Base-by-base conservation (phyloP, 2,888 invertebrate species). In the Drosophila paranaensis region DNA sequence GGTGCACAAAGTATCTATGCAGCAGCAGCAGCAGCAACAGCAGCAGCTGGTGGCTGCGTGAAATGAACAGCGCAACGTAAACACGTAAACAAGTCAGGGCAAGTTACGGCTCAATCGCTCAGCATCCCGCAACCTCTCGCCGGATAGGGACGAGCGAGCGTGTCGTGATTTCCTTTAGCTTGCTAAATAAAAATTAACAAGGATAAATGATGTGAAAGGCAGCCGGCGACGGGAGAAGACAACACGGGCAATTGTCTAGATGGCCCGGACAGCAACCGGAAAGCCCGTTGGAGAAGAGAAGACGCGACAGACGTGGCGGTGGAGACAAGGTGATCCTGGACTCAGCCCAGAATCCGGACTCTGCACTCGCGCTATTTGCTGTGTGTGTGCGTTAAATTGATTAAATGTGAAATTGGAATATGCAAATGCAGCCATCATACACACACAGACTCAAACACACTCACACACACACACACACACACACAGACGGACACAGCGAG, bases 121-220 rank as follows among this genome's bases (percentile, higher is more conserved):
- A 85, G 73, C 53, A 53, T 53, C 37, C 50, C 60, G 40, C 25
- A 57, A n/a, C n/a, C 14, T 33, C 30, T 35, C 60, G 51, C 51
- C 35, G 51, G 53, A 71, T 54, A 40, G 20, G 50, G 62, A 74
- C 48, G 63, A 20, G 74, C 46, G 39, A 73, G 67, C 68, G 25
- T 64, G 69, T 71, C 63, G 67, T 74, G 85, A 74, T 65, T 81
- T 72, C 69, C 56, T 65, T 70, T 56, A 66, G 71, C 73, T 69
- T 62, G 68, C 85, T 84, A 79, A 85, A 84, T 77, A 88, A 88
- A 88, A 88, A 88, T 88, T 89, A 90, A 90, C 90, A 90, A 90
- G 90, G 89, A 90, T 90, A 90, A 90, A 90, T 90, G 90, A 90
- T 89, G 88, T 81, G 64, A 74, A 79, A 76, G 77, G 79, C 81